Evolutionary conservation across 2,888 invertebrate species (phyloP).

Genomic region (Thymelicus lineola): DNA sequence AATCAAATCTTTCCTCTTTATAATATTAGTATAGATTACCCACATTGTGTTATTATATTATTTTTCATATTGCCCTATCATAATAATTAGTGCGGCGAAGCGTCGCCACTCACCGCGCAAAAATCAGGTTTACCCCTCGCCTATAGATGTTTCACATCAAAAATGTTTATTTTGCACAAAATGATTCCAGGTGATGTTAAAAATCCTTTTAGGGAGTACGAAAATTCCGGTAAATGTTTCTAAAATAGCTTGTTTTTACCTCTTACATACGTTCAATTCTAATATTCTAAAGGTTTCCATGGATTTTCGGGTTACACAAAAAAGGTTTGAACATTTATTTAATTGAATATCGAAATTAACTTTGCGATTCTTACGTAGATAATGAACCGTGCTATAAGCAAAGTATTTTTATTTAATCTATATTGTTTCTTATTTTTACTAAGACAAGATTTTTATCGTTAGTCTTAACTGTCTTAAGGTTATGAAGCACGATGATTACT

Average conservation of each 20-base stretch:
- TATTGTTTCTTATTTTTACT: constrained; percentile 5
- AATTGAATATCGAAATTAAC: constrained; percentile 74
- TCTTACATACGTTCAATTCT: constrained; percentile 4
- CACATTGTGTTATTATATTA: no score
- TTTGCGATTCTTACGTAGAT: constrained; percentile 59
- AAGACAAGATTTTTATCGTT: no score
- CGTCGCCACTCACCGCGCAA: no score
- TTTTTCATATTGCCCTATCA: no score
- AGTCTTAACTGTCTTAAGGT: no score
- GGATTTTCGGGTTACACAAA: constrained; percentile 46
- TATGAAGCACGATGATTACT: no score
- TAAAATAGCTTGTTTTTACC: constrained; percentile 20
- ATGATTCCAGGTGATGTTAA: not conserved
- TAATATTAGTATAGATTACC: no score
- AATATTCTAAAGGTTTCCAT: constrained; percentile 45
- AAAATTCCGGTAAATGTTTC: constrained; percentile 18
- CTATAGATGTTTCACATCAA: no score
- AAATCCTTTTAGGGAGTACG: constrained; percentile 16
- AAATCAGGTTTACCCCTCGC: no score
- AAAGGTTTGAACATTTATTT: constrained; percentile 69
- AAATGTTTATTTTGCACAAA: no score
- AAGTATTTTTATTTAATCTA: constrained; percentile 50
- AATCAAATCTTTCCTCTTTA: no score
- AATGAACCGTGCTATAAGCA: constrained; percentile 64
- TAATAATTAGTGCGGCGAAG: no score